Conservation (phyloP, 2,113 vertebrate species). For the Stegostoma tigrinum region DNA sequence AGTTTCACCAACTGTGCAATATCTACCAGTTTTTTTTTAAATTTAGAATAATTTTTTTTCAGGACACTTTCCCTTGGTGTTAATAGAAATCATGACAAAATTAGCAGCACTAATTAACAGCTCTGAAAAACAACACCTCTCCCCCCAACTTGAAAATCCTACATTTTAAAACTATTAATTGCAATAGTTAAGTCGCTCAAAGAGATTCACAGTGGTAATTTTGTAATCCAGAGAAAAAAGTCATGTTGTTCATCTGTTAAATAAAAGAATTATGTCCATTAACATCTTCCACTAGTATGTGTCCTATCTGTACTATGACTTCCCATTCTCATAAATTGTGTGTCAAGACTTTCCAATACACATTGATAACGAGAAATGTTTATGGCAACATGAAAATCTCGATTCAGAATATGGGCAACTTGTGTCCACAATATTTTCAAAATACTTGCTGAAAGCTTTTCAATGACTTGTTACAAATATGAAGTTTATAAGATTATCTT, state of each 20-base stretch:
- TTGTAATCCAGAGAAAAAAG: not conserved
- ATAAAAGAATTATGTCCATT: not conserved
- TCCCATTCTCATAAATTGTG: not conserved
- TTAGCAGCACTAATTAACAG: not conserved
- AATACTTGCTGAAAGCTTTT: not conserved
- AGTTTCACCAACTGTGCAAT: slow-evolving; percentile 3
- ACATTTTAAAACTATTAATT: not conserved
- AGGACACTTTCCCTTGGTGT: not conserved
- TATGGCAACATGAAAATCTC: not conserved
- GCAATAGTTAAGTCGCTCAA: not conserved
- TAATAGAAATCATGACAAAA: not conserved
- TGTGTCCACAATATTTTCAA: not conserved
- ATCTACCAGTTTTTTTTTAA: not conserved
- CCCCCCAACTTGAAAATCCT: not conserved
- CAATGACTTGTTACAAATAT: not conserved
- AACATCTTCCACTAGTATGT: not conserved
- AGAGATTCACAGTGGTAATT: not conserved
- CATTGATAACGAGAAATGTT: not conserved
- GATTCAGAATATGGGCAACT: not conserved
- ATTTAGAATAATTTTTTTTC: not conserved
- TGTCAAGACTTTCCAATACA: not conserved
- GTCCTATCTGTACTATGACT: not conserved
- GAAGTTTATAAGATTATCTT: not conserved
- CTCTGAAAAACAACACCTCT: not conserved
- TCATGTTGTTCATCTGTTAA: not conserved